phyloP scores from a whole-genome alignment of 2,888 invertebrate species.

The Poecilus cupreus region DNA sequence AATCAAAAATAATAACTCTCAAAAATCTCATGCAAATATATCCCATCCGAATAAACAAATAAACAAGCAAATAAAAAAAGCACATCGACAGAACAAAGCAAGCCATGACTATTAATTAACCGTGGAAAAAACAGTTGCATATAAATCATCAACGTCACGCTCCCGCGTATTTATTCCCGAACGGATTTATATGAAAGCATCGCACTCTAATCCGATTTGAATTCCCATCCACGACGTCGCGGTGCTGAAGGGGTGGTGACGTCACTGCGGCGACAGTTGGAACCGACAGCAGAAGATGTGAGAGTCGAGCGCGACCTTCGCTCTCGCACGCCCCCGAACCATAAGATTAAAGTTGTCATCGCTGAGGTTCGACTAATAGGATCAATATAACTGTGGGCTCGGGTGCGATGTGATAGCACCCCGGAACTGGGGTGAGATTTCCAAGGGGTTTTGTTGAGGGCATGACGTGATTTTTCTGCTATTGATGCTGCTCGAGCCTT shows the following conservation, averaged over 20 bases:
- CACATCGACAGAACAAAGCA: slow-evolving; percentile 47
- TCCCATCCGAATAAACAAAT: slow-evolving; percentile 40
- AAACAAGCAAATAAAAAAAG: slow-evolving; percentile 41
- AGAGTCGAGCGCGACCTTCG: slow-evolving; percentile 12
- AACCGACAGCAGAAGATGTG: slow-evolving; percentile 44
- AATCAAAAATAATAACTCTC: slow-evolving; percentile 42
- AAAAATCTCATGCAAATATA: slow-evolving; percentile 42
- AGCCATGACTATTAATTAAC: slow-evolving; percentile 54
- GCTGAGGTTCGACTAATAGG: slow-evolving; percentile 62
- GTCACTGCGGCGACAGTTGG: slow-evolving; percentile 46
- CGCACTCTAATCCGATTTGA: slow-evolving; percentile 50
- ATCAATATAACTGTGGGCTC: slow-evolving; percentile 62
- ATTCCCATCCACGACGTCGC: slow-evolving; percentile 1
- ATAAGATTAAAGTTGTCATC: slow-evolving; percentile 63
- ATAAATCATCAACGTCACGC: slow-evolving; percentile 52
- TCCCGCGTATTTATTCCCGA: slow-evolving; percentile 50
- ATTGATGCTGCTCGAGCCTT: not conserved
- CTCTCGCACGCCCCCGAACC: slow-evolving; percentile 39
- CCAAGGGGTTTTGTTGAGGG: not conserved
- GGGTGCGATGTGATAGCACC: slow-evolving; percentile 15
- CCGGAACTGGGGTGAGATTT: not conserved
- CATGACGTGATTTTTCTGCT: slow-evolving; percentile 4
- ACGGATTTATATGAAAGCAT: slow-evolving; percentile 48
- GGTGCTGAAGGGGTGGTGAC: not conserved
- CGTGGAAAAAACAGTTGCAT: slow-evolving; percentile 55